Conservation (phyloP, 2,888 invertebrate genomes). For the Eurytoma californica region DNA sequence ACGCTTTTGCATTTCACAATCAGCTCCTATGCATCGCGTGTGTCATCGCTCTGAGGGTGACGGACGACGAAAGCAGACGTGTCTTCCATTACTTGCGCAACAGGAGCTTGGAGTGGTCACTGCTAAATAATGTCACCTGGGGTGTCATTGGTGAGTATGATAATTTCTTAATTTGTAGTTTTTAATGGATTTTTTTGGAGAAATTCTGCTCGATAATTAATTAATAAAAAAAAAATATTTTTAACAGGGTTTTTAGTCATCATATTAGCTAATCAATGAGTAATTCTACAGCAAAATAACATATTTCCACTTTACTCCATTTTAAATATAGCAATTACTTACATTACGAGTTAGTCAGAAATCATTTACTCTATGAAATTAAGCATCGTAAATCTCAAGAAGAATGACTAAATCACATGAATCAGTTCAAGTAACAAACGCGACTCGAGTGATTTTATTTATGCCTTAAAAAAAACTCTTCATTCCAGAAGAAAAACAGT, state of each 20-base stretch:
- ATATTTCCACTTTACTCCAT: background rate
- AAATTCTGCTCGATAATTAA: no score
- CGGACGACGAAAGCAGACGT: constrained; percentile 83
- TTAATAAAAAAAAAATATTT: no score
- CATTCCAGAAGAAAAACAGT: no score
- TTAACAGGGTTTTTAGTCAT: background rate
- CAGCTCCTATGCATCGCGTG: constrained; percentile 83
- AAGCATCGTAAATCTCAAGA: no score
- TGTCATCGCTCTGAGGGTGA: constrained; percentile 82
- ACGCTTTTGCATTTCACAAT: constrained; percentile 61
- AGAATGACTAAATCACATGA: no score
- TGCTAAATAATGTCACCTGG: constrained; percentile 85
- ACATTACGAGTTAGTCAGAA: no score
- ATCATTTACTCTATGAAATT: no score
- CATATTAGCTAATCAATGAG: constrained; percentile 14
- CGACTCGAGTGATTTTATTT: no score
- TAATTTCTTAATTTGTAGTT: no score
- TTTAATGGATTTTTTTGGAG: background rate
- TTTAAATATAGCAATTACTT: constrained; percentile 5
- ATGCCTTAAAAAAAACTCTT: no score
- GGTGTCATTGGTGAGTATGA: constrained; percentile 78
- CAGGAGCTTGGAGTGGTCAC: constrained; percentile 84
- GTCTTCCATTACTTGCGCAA: constrained; percentile 83
- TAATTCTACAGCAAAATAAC: constrained; percentile 3
- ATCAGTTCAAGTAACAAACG: no score